Base-by-base conservation (phyloP, 2,113 vertebrate genomes). In the Trematocara marginatum region DNA sequence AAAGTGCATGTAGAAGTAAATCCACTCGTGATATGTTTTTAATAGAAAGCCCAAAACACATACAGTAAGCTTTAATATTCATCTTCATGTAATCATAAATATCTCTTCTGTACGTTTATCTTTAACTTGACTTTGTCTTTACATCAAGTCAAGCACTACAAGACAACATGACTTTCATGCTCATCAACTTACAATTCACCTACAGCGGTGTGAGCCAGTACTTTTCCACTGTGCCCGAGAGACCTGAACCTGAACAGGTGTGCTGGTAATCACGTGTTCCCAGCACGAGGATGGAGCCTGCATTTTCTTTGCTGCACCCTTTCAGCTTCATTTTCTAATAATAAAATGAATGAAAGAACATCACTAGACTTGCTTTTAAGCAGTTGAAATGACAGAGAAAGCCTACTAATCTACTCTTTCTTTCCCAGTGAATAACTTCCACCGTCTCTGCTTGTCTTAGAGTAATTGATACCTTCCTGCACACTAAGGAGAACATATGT, bases 121-220 rank as follows among this genome's bases (percentile, higher is more conserved):
- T 69, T 26, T 23, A 29, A 6, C 23, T 18, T 74, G 66, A 16
- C 23, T 16, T 16, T 74, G 23, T 74, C 13, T 74, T 29, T 74
- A 47, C 40, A 74, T 47, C 8, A 1, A 2, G 12, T 47, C 40
- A 74, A 16, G 57, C 42, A 11, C 42, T 49, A 49, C 69, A 49
- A 47, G 2, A 74, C 69, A 16, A 2, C 20, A 0, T 38, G 34
- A 20, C 18, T 20, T 38, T 64, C 59, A 18, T 35, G 5, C 31
- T 64, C 4, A n/a, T 64, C 6, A 38, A 38, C 59, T 64, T 64
- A 11, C 10, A 64, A 0, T n/a, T 0, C 11, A 74, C 42, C 69
- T 74, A 26, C 69, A 74, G 20, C 23, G 3, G 23, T 74, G 69
- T 10, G 42, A 49, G 69, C 15, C 69, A 71, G 3, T 47, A 71